Evolutionary conservation across 2,888 invertebrate genomes (phyloP).

Genomic region (Brachylomia viminalis): DNA sequence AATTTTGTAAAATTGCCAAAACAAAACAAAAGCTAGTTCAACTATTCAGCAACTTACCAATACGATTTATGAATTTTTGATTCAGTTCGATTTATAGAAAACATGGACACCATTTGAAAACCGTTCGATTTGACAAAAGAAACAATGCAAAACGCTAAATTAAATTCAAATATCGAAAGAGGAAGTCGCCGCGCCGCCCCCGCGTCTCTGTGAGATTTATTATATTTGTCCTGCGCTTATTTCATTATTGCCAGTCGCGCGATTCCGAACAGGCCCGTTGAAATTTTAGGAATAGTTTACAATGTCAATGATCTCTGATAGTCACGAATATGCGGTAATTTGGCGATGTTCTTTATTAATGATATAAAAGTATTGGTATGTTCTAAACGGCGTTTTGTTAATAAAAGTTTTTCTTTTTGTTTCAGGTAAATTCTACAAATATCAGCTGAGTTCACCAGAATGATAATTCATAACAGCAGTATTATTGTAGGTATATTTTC

Average conservation of each 20-base stretch:
- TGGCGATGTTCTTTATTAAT: conserved; percentile 40
- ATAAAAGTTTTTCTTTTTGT: conserved; percentile 62
- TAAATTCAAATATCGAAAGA: conserved; percentile 91
- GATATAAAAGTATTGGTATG: conserved; percentile 11
- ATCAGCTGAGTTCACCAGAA: background rate
- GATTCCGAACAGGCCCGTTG: conserved; percentile 78
- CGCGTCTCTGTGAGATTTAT: conserved; percentile 89
- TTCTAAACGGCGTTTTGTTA: conserved; percentile 16
- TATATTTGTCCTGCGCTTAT: conserved; percentile 90
- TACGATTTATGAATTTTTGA: conserved; percentile 44
- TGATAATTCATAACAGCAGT: background rate
- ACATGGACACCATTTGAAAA: conserved; percentile 62
- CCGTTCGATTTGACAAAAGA: conserved; percentile 81
- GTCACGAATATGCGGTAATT: conserved; percentile 59
- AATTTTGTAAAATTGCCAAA: conserved; percentile 16
- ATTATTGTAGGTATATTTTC: conserved; percentile 26
- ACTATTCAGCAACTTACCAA: background rate
- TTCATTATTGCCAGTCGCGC: conserved; percentile 88
- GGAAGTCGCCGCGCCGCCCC: conserved; percentile 87
- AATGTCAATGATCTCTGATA: conserved; percentile 66
- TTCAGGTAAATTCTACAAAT: conserved; percentile 73
- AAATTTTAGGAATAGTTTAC: conserved; percentile 78
- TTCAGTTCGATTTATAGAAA: conserved; percentile 21
- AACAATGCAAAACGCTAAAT: conserved; percentile 87
- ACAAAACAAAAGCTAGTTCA: conserved; percentile 5